Base-by-base conservation (phyloP, 2,888 invertebrate species). In the Heteropelma amictum region DNA sequence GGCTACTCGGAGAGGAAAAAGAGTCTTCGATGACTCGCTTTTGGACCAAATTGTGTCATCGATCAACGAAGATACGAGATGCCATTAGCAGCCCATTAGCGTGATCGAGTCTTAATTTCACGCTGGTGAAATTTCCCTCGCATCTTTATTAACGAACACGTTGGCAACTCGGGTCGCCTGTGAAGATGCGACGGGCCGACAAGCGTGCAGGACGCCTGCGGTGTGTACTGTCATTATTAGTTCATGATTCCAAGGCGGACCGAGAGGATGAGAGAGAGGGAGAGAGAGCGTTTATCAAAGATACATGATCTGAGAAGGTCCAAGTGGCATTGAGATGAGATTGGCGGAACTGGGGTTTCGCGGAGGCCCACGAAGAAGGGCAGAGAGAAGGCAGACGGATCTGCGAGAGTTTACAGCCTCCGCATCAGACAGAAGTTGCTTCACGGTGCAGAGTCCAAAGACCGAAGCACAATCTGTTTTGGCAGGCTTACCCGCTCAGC, bases 401-500 rank as follows among this genome's bases (percentile, higher is more conserved):
- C n/a, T n/a, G n/a, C n/a, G n/a, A n/a, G n/a, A n/a, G n/a, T n/a
- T n/a, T n/a, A n/a, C n/a, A n/a, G n/a, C n/a, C n/a, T n/a, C n/a
- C n/a, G n/a, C n/a, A n/a, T n/a, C n/a, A n/a, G n/a, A 72, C 70
- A 70, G 67, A 72, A 64, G 8, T 42, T 26, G 54, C 23, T 49
- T 45, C 54, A 19, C 28, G 28, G 8, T n/a, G 30, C 21, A 14
- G 42, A 28, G 28, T 21, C 54, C 5, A 45, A 49, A 68, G 33
- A 56, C 26, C 26, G 28, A 17, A 56, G 51, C 2, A 35, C 42
- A 60, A 58, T n/a, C 19, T 65, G 58, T 54, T 70, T 71, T 75
- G 60, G 65, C 75, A 67, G 60, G 54, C 61, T 49, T 70, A 58
- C 69, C 73, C 65, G 68, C 76, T 70, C 78, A 67, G 40, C 78